These are phyloP conservation scores for Trichacis sp. DNA, from an alignment of 2,888 invertebrate genomes.

Conservation along the genomic window DNA sequence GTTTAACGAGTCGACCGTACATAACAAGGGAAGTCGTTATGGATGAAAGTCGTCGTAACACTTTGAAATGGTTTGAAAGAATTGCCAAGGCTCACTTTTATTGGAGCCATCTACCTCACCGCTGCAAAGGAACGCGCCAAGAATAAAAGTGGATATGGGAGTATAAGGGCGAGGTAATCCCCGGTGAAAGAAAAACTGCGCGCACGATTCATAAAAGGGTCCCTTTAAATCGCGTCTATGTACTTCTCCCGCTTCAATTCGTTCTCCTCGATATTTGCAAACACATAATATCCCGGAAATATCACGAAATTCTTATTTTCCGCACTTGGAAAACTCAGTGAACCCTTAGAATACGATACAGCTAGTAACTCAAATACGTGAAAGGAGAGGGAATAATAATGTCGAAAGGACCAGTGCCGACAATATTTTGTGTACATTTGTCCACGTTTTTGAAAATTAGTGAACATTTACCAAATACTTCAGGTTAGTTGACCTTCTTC, in stretches of 20 bases:
- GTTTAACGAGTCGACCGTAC: slow-evolving; percentile 42
- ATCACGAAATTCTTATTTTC: no score
- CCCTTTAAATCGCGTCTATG: slow-evolving; percentile 41
- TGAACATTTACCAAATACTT: no score
- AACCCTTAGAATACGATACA: no score
- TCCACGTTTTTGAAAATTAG: no score
- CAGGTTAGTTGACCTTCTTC: no score
- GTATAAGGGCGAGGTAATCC: slow-evolving; percentile 38
- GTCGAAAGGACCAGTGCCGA: no score
- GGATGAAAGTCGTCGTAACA: slow-evolving; percentile 45
- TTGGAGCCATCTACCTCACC: slow-evolving; percentile 43
- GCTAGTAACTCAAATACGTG: no score
- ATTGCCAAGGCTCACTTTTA: slow-evolving; percentile 46
- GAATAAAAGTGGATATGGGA: slow-evolving; percentile 41
- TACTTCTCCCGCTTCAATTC: slow-evolving; percentile 37
- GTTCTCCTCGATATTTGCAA: slow-evolving; percentile 36
- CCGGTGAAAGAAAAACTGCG: slow-evolving; percentile 36
- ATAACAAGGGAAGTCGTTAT: slow-evolving; percentile 47
- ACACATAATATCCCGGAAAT: no score
- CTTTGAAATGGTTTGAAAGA: slow-evolving; percentile 45
- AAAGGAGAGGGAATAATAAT: no score
- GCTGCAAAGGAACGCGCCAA: slow-evolving; percentile 40
- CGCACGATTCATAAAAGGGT: slow-evolving; percentile 42
- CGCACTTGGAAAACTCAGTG: no score
- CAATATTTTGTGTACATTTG: no score